A percentile compares a stretch with the other conserved stretches of the same genome.
These are phyloP conservation scores for Liolophura sinensis DNA, from an alignment of 1,140 invertebrate species.

Conservation along the genomic window DNA sequence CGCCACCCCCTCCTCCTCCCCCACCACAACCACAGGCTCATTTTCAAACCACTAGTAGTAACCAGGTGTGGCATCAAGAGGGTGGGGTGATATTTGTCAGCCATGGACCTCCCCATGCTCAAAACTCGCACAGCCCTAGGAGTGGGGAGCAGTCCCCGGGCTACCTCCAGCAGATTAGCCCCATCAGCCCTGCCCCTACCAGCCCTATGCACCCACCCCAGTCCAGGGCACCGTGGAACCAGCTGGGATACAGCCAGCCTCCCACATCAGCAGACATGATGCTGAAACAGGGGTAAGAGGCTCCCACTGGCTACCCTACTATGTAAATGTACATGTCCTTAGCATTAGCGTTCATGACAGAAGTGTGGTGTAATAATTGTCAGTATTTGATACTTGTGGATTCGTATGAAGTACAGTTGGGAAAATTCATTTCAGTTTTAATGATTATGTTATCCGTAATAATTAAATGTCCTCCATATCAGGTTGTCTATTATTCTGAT, in stretches of 20 bases:
- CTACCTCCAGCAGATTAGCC: slow-evolving; percentile 41
- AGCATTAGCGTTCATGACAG: too few relatives aligned
- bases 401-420: too few relatives aligned
- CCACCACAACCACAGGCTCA: neutral
- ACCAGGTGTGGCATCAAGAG: slow-evolving; percentile 21
- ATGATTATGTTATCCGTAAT: too few relatives aligned
- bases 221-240: slow-evolving; percentile 3
- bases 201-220: slow-evolving; percentile 10
- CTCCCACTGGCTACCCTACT: too few relatives aligned
- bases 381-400: too few relatives aligned
- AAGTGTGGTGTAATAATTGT: too few relatives aligned
- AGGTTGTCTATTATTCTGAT: too few relatives aligned
- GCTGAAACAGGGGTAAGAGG: too few relatives aligned
- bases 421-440: too few relatives aligned
- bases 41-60: slow-evolving; percentile 1
- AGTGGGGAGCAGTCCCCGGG: slow-evolving; percentile 33
- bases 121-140: slow-evolving; percentile 35
- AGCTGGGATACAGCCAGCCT: slow-evolving; percentile 2
- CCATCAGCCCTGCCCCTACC: slow-evolving; percentile 33
- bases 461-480: too few relatives aligned
- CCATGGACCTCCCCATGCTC: slow-evolving; percentile 38
- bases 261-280: neutral
- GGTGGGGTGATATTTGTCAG: slow-evolving; percentile 13
- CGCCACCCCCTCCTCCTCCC: neutral
- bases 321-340: too few relatives aligned